Evolutionary conservation across 2,888 invertebrate species (phyloP).

Genomic region (Tenthredo scrophulariae): DNA sequence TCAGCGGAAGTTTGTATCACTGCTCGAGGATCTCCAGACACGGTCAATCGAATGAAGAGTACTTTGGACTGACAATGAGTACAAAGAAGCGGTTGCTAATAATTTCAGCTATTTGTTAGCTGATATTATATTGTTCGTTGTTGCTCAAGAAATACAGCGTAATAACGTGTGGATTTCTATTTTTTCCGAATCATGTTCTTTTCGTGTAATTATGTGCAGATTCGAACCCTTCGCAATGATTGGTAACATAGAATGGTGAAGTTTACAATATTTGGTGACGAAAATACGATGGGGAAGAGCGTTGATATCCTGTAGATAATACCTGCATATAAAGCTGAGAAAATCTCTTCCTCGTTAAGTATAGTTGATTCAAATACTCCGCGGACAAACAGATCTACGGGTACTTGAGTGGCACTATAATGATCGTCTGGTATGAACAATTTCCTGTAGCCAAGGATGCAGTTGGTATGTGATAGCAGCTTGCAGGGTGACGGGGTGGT

Average conservation of each 20-base stretch:
- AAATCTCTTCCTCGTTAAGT: conserved; percentile 46
- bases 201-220: background rate
- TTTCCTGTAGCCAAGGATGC: conserved; percentile 52
- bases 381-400: conserved; percentile 46
- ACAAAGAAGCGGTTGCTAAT: background rate
- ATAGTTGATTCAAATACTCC: conserved; percentile 33
- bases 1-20: conserved; percentile 36
- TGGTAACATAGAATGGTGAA: background rate
- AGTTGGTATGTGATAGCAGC: conserved; percentile 20
- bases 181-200: background rate
- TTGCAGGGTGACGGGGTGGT: background rate
- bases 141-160: background rate
- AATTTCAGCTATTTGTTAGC: background rate
- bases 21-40: conserved; percentile 12
- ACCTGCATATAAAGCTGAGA: conserved; percentile 21
- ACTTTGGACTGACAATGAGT: background rate
- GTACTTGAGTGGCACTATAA: conserved; percentile 34
- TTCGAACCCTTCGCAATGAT: background rate
- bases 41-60: background rate
- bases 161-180: background rate
- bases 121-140: background rate
- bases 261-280: background rate
- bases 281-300: background rate
- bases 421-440: conserved; percentile 52
- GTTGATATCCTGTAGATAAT: background rate